Base-by-base conservation (phyloP, 2,797 vertebrate genomes). In the Melanotaenia maccullochi region DNA sequence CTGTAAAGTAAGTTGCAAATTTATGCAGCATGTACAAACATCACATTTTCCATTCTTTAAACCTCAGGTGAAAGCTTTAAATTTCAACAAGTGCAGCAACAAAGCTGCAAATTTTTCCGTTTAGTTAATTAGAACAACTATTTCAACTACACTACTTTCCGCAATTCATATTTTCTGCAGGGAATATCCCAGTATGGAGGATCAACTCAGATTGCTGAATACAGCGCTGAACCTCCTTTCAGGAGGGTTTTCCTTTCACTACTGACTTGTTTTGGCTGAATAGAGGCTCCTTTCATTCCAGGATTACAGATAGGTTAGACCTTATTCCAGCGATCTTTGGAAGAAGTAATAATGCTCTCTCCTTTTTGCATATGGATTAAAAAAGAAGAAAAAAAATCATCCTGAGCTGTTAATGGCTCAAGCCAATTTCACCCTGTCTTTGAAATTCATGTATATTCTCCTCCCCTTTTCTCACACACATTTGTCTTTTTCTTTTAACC, bases 361-460 rank as follows among this genome's bases (percentile, higher is more conserved):
- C 81, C 67, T 87, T 86, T 91, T 85, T 85, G 78, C 82, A 76
- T 79, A 82, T 68, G 76, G 81, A 86, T 73, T 3, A 56, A 79
- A 44, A 83, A 81, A 82, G 82, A 83, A 56, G 24, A 79, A 35
- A 83, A 80, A 82, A 82, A 83, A 79, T 54, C 22, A 69, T 81
- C 81, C 75, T 73, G 70, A 79, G 81, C 76, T 81, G 84, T 79
- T 92, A 88, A 91, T 90, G 84, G 86, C 61, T 78, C 79, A 68
- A 81, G 79, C 74, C 80, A 87, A 86, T 93, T 92, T 86, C 82
- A 80, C 87, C 85, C 85, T 86, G 86, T 68, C 75, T 83, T 86
- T 85, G 81, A 71, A 85, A 91, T 91, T 87, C 87, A 89, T 90
- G 74, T 81, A 75, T 70, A 75, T 85, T 76, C 49, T 73, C 71